Base-by-base conservation (phyloP, 2,888 invertebrate species). In the Suillia variegata region DNA sequence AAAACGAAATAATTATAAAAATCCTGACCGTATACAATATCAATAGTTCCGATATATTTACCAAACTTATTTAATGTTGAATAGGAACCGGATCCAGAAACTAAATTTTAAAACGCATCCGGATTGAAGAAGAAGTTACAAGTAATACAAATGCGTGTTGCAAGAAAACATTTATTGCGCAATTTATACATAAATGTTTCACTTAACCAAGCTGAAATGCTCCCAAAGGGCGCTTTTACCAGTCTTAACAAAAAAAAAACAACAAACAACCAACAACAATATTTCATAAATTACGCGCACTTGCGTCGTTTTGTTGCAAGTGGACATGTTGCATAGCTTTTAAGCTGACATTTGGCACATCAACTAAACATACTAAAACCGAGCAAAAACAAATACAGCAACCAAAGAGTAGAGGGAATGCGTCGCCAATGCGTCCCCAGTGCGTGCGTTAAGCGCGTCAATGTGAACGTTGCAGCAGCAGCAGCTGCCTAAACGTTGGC, bases 111-210 rank as follows among this genome's bases (percentile, higher is more conserved):
- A n/a, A n/a, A n/a, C n/a, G n/a, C n/a, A n/a, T n/a, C n/a, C n/a
- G n/a, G n/a, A n/a, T n/a, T n/a, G n/a, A n/a, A n/a, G n/a, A n/a
- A n/a, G n/a, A n/a, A n/a, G n/a, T n/a, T n/a, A n/a, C n/a, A n/a
- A n/a, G n/a, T n/a, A n/a, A n/a, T n/a, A n/a, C n/a, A 4, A 38
- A 38, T 38, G 6, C 10, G 4, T 38, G 38, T 8, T n/a, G 38
- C 38, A 38, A 38, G n/a, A n/a, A 38, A 45, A 18, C 45, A 20
- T 18, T 45, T 45, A 45, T 45, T 17, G 5, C 18, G 45, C 45
- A 45, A 45, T 45, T 45, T 8, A 45, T 45, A 3, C 45, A 45
- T 45, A 45, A 45, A 45, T 45, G 17, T 18, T 45, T 17, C 45
- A 45, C 45, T 18, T 18, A 45, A 45, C 20, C 6, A 20, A 45